These are phyloP conservation scores for Acrobasis suavella DNA, from an alignment of 2,888 invertebrate species.

Conservation along the genomic window DNA sequence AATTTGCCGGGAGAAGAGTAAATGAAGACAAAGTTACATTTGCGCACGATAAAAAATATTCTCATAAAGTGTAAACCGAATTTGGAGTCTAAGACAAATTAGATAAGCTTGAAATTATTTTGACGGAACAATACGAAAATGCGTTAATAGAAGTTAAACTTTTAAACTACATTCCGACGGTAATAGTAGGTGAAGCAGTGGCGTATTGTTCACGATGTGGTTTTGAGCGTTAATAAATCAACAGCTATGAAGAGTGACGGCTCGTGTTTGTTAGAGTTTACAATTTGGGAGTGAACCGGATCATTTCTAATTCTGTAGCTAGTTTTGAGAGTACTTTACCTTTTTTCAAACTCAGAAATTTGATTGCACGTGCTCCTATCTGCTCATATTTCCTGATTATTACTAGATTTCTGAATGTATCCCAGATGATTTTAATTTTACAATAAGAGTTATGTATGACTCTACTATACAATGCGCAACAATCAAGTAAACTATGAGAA, in stretches of 20 bases:
- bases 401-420: too few relatives aligned
- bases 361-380: too few relatives aligned
- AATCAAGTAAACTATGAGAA: too few relatives aligned
- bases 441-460: too few relatives aligned
- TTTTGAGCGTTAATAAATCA: conserved; percentile 53
- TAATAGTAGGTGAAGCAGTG: conserved; percentile 49
- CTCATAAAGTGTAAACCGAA: conserved; percentile 34
- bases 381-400: too few relatives aligned
- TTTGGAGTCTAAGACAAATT: conserved; percentile 34
- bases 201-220: conserved; percentile 55
- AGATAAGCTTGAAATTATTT: conserved; percentile 26
- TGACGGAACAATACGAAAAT: conserved; percentile 11
- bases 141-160: conserved; percentile 51
- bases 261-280: conserved; percentile 11
- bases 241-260: conserved; percentile 40
- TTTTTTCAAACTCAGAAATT: neutral
- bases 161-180: conserved; percentile 70
- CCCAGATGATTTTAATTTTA: too few relatives aligned
- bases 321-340: neutral
- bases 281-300: conserved; percentile 19
- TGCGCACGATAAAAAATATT: conserved; percentile 44
- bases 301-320: conserved; percentile 18
- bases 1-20: conserved; percentile 41
- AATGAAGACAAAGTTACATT: conserved; percentile 48
- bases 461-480: too few relatives aligned